Base-by-base conservation (phyloP, 2,113 vertebrate species). In the Ammodytes marinus region DNA sequence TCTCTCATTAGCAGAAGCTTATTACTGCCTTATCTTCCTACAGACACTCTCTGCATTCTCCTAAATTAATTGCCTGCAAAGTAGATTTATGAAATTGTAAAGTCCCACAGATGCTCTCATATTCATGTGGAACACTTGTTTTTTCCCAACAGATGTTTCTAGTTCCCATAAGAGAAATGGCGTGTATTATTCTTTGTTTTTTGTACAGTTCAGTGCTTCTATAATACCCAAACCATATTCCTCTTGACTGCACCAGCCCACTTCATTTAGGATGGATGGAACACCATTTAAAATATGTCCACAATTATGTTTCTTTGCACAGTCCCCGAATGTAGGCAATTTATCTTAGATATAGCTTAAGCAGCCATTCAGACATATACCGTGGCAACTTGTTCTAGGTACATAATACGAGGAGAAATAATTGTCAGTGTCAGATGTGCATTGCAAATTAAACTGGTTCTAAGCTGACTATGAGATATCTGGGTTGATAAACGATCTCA, bases 1-100 rank as follows among this genome's bases (percentile, higher is more conserved):
- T 74, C 88, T 84, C 86, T 90, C 92, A 91, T 92, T 90, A 91
- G 75, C 86, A 87, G 89, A 87, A 85, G 84, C 83, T 92, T 86
- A 90, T 92, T 90, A 88, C 70, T 50, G 85, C 74, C 68, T 91
- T 89, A 92, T 91, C 92, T 88, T 86, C 70, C 58, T 71, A 80
- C 83, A 82, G 82, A 91, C 85, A 84, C 46, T 83, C 82, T 80
- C 82, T 86, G 79, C 80, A 60, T 89, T 91, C 86, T 68, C 61
- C 87, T 63, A 57, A 88, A 88, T 89, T 81, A 87, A 91, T 92
- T 85, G 79, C 77, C 79, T 84, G 84, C 83, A 85, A 89, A 86
- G 80, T 77, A 86, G 84, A 84, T 89, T 90, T 84, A 84, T 89
- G 71, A 86, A 88, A 88, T 77, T 80, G 89, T 83, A 80, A 90